Evolutionary conservation across 2,797 vertebrate genomes (phyloP).

Genomic region (Tolypeutes matacus): DNA sequence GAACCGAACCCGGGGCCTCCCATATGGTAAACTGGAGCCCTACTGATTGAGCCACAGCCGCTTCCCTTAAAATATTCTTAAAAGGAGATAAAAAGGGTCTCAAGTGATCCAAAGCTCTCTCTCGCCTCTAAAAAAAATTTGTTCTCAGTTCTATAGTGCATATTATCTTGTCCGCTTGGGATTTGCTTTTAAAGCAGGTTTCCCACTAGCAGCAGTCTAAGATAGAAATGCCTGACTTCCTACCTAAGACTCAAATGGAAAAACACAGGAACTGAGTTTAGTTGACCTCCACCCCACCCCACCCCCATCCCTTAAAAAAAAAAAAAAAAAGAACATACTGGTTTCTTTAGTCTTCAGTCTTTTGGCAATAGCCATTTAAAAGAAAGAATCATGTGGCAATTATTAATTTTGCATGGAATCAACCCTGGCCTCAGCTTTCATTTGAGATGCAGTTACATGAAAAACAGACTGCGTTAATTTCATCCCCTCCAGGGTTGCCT

Average conservation of each 20-base stretch:
- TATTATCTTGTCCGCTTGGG: constrained; percentile 52
- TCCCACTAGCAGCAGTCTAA: constrained; percentile 37
- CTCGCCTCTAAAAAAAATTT: constrained; percentile 47
- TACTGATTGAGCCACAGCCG: too few species aligned
- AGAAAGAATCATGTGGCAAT: constrained; percentile 74
- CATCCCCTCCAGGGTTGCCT: constrained; percentile 80
- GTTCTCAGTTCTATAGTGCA: constrained; percentile 13
- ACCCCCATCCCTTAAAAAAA: not conserved
- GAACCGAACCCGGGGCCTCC: too few species aligned
- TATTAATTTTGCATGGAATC: constrained; percentile 83
- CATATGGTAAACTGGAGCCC: too few species aligned
- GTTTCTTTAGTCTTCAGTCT: constrained; percentile 59
- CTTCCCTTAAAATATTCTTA: constrained; percentile 61
- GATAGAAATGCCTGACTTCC: constrained; percentile 59
- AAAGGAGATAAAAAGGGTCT: constrained; percentile 56
- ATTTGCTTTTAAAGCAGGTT: constrained; percentile 65
- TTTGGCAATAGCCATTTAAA: constrained; percentile 70
- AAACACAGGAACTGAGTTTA: constrained; percentile 58
- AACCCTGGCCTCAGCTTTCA: constrained; percentile 78
- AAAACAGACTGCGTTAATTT: constrained; percentile 82
- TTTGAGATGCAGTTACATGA: constrained; percentile 80
- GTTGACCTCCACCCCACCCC: not conserved
- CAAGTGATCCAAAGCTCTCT: constrained; percentile 49
- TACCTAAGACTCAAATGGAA: constrained; percentile 61
- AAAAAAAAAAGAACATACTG: constrained; percentile 44